These are phyloP conservation scores for Mallotus villosus DNA, from an alignment of 2,797 vertebrate genomes.

Conservation along the genomic window DNA sequence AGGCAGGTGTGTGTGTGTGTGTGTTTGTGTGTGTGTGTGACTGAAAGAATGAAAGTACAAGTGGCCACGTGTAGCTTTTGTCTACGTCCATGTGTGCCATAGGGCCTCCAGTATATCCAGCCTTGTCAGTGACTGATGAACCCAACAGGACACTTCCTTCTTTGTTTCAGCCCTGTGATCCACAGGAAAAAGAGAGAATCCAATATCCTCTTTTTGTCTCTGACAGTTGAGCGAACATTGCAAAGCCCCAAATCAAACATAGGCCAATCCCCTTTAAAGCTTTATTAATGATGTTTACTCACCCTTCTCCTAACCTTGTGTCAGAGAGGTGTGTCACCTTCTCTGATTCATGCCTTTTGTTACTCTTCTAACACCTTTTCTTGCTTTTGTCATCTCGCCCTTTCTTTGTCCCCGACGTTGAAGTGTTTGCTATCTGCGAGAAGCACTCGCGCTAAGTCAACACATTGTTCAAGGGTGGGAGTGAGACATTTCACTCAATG, in stretches of 20 bases:
- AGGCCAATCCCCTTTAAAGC: slow-evolving; percentile 41
- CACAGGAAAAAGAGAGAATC: slow-evolving; percentile 16
- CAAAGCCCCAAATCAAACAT: slow-evolving; percentile 36
- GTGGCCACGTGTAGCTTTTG: neutral
- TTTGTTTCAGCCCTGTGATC: neutral
- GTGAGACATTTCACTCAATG: slow-evolving; percentile 11
- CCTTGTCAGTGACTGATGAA: neutral
- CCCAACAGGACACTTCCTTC: neutral
- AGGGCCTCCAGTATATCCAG: neutral
- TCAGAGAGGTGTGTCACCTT: slow-evolving; percentile 44
- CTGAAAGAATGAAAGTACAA: neutral
- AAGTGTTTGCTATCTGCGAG: slow-evolving; percentile 28
- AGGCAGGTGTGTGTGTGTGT: slow-evolving; percentile 18
- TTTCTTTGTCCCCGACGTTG: slow-evolving; percentile 39
- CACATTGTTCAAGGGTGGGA: slow-evolving; percentile 14
- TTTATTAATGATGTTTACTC: slow-evolving; percentile 65
- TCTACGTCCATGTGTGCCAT: neutral
- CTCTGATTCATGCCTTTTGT: slow-evolving; percentile 58
- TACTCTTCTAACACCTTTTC: slow-evolving; percentile 42
- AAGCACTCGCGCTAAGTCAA: slow-evolving; percentile 30
- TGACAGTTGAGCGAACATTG: slow-evolving; percentile 33
- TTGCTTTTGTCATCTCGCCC: slow-evolving; percentile 37
- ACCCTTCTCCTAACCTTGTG: slow-evolving; percentile 52
- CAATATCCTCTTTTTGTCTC: slow-evolving; percentile 24
- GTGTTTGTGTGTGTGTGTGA: slow-evolving; percentile 8